Evolutionary conservation across 2,888 invertebrate species (phyloP).

Genomic region (Mesorhabditis spiculigera): DNA sequence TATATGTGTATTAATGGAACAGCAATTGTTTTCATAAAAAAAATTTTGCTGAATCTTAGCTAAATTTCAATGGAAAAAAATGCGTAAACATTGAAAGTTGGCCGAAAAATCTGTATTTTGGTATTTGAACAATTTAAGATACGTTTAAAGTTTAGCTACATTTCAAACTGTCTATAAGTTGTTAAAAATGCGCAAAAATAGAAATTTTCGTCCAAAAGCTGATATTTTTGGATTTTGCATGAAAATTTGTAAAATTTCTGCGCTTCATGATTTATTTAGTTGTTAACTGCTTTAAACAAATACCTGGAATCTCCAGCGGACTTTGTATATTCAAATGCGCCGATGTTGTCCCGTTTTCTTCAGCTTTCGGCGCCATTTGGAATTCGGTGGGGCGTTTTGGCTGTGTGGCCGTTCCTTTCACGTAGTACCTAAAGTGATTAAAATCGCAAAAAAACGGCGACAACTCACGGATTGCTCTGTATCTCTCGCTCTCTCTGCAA

Average conservation of each 20-base stretch:
- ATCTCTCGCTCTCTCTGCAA: slow-evolving; percentile 71
- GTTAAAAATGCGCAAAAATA: background rate
- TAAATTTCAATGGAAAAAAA: background rate
- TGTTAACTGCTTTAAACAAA: background rate
- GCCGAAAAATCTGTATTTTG: too few relatives aligned
- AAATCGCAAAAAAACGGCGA: slow-evolving; percentile 67
- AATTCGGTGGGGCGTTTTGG: slow-evolving; percentile 38
- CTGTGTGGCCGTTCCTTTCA: slow-evolving; percentile 26
- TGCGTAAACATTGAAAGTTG: background rate
- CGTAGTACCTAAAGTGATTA: background rate
- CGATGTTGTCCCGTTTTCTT: slow-evolving; percentile 27
- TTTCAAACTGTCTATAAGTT: too few relatives aligned
- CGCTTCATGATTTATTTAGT: background rate
- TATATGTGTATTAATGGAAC: background rate
- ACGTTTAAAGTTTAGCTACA: too few relatives aligned
- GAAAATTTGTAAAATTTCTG: background rate
- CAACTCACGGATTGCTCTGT: slow-evolving; percentile 91
- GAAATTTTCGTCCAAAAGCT: background rate
- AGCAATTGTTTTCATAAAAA: background rate
- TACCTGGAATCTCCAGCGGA: slow-evolving; percentile 64
- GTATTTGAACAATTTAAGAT: too few relatives aligned
- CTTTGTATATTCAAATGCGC: slow-evolving; percentile 81
- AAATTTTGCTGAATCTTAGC: too few relatives aligned
- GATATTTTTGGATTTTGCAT: background rate
- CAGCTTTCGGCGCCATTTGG: slow-evolving; percentile 21